phyloP scores from a whole-genome alignment of 2,797 vertebrate genomes.

The Microctenopoma steveboyesi region DNA sequence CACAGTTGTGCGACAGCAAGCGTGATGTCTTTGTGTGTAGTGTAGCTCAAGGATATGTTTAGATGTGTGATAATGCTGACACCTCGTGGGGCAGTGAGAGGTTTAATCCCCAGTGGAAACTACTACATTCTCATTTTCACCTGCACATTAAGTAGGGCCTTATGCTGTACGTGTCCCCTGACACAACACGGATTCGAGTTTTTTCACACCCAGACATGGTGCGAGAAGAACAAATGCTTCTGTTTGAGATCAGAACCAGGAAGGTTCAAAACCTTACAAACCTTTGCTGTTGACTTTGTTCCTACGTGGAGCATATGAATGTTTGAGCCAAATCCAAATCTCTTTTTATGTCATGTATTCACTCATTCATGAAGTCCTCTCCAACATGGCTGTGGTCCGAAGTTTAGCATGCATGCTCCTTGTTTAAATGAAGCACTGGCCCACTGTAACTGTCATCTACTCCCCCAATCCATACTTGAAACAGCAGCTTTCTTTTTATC shows the following conservation, averaged over 20 bases:
- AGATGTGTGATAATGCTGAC: constrained; percentile 42
- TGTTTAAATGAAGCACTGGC: constrained; percentile 55
- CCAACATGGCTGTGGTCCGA: constrained; percentile 42
- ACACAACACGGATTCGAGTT: constrained; percentile 5
- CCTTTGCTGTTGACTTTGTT: constrained; percentile 33
- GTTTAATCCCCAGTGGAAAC: constrained; percentile 27
- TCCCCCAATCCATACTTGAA: constrained; percentile 26
- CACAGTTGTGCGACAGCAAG: constrained; percentile 45
- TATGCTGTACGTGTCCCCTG: not conserved
- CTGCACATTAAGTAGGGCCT: constrained; percentile 2
- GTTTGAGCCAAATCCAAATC: constrained; percentile 59
- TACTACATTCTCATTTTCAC: constrained; percentile 19
- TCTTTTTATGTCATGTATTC: constrained; percentile 25
- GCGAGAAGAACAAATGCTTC: constrained; percentile 19
- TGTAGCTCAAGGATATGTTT: constrained; percentile 52
- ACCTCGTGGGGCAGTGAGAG: constrained; percentile 30
- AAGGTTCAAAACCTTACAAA: constrained; percentile 29
- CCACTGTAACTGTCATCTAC: constrained; percentile 35
- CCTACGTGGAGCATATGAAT: constrained; percentile 47
- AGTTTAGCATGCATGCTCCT: constrained; percentile 66
- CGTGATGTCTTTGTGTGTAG: constrained; percentile 59
- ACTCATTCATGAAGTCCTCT: constrained; percentile 27
- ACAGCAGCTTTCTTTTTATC: constrained; percentile 50
- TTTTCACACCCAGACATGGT: constrained; percentile 1
- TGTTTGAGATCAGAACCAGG: constrained; percentile 24